Evolutionary conservation across 2,113 vertebrate species (phyloP), one percentile per base, ranked within the genome.

Genomic region (Heterochromis multidens): DNA sequence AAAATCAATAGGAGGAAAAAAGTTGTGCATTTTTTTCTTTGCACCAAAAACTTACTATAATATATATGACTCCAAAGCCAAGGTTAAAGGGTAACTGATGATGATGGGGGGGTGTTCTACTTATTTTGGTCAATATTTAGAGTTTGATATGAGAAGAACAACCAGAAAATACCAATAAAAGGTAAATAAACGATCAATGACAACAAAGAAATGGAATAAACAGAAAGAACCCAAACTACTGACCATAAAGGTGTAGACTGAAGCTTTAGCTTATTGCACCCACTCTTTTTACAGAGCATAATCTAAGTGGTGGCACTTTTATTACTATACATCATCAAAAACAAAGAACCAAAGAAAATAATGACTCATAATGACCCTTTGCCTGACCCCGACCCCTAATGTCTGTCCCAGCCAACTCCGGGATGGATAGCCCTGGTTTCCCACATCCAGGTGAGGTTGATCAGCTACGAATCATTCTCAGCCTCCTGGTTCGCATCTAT

Each of bases 31-130:
- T 72, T 72, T 72, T 5, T 72, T 25, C 14, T 29, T 29, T 46
- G 65, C 40, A 46, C 46, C 16, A 49, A 72, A 72, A 72, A 49
- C 14, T 3, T 46, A 46, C 17, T 27, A 16, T 67, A 43, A 25
- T 29, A 72, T 19, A 23, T 16, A 7, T 12, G 23, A 19, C 40
- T 49, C 40, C 23, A 21, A 17, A 72, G 1, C 40, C 43, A 70
- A 46, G 10, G 1, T 10, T 14, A 16, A 46, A 13, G 43, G 13
- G 2, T 13, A 43, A n/a, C 40, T 12, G 40, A 43, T 43, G 40
- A 14, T 40, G 3, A 4, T 40, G 10, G 6, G 33, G 33, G 33
- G 35, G 0, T 1, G 43, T 67, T 25, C 25, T 67, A 43, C 4
- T 25, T 43, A 67, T 67, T 67, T 67, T 67, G 37, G 37, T 67